Conservation (phyloP, 2,113 vertebrate species). For the Passer domesticus region DNA sequence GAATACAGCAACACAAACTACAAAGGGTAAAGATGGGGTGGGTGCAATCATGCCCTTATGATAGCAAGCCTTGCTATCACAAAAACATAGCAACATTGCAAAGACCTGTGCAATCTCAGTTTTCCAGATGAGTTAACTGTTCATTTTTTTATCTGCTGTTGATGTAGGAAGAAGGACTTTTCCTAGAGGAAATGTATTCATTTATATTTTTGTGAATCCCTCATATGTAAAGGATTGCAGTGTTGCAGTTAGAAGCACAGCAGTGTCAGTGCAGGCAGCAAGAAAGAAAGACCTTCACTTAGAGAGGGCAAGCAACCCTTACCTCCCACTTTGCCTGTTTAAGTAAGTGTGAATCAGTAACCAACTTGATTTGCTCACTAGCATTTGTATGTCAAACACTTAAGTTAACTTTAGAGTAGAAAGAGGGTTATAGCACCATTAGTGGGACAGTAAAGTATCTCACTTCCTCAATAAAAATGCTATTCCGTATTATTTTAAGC, state of each 20-base stretch:
- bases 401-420: background rate
- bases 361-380: conserved; percentile 13
- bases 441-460: conserved; percentile 40
- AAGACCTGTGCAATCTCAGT: background rate
- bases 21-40: background rate
- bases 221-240: background rate
- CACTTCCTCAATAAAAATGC: conserved; percentile 59
- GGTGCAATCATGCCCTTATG: background rate
- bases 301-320: background rate
- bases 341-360: conserved; percentile 63
- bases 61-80: background rate
- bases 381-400: conserved; percentile 22
- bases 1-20: background rate
- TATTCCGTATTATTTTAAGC: conserved; percentile 39
- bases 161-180: background rate
- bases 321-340: conserved; percentile 42
- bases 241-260: background rate
- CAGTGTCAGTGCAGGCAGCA: background rate
- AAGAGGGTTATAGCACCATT: conserved; percentile 34
- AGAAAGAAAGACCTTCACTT: background rate
- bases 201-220: background rate
- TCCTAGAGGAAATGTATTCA: background rate
- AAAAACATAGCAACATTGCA: background rate
- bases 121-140: background rate
- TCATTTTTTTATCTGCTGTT: background rate